Evolutionary conservation across 2,113 vertebrate genomes (phyloP).

Genomic region (Sitta europaea): DNA sequence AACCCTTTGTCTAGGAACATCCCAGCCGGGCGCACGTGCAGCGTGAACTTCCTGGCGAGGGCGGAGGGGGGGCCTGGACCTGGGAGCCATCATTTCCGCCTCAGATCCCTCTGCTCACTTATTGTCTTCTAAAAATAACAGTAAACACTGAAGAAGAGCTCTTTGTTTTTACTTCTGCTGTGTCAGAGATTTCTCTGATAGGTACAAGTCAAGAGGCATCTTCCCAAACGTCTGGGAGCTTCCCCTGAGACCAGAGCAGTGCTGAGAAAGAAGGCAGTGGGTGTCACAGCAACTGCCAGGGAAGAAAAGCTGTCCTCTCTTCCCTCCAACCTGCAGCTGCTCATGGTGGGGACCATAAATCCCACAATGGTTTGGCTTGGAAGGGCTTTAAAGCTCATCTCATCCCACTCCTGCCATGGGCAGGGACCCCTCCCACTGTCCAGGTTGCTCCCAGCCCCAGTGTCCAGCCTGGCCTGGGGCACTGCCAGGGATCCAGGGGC

Average conservation of each 20-base stretch:
- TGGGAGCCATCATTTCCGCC: constrained; percentile 31
- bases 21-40: background rate
- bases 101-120: background rate
- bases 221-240: background rate
- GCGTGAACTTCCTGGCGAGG: background rate
- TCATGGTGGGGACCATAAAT: background rate
- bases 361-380: background rate
- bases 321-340: background rate
- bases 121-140: constrained; percentile 47
- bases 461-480: rapidly evolving
- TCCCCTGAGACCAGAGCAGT: background rate
- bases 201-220: background rate
- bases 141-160: constrained; percentile 7
- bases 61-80: background rate
- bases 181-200: background rate
- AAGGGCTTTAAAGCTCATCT: background rate
- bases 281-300: background rate
- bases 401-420: background rate
- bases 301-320: background rate
- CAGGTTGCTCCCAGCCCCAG: background rate
- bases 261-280: background rate
- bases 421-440: rapidly evolving
- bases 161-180: background rate
- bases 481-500: background rate
- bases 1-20: constrained; percentile 43